Evolutionary conservation across 1,140 invertebrate genomes (phyloP), one percentile per base, ranked within the genome.

Genomic region (Drosophila prosaltans): DNA sequence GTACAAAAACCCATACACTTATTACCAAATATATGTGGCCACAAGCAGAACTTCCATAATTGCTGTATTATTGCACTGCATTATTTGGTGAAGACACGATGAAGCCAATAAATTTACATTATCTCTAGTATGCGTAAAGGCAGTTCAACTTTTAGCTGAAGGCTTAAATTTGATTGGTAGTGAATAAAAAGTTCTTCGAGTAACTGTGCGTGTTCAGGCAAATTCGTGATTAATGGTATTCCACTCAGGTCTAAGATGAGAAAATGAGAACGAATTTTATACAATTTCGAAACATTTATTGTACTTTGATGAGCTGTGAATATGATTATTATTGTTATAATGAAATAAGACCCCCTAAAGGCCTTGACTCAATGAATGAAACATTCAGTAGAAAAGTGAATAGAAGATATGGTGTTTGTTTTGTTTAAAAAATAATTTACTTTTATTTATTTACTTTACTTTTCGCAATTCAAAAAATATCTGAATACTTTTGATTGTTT

Each of bases 391-490:
- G 3, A 51, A 51, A 2, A 51, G 21, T 51, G 24, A 24, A 51
- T 26, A 51, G 45, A 36, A 36, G 6, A 36, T 72, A 74, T 45
- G 40, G 54, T 32, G 21, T 66, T 77, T 71, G 71, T 80, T 80
- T 70, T 64, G 69, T 76, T 89, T 88, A 73, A 81, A 77, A 84
- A 89, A 89, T 88, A 89, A 88, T 88, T 88, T 88, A 88, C 80
- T 30, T 89, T 88, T 80, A 86, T 86, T 88, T 88, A 77, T 75
- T 82, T 73, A 70, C 59, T 80, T 86, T 86, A 78, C 68, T 65
- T 57, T 62, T 66, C 28, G 36, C 72, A 75, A 77, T 77, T 88
- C 82, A 86, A 86, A 83, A 86, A 83, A 39, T 86, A 88, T 83
- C 83, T 86, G 70, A 79, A 78, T 79, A 79, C 65, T 79, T 79